Evolutionary conservation across 2,888 invertebrate genomes (phyloP).

Genomic region (Xestia xanthographa): DNA sequence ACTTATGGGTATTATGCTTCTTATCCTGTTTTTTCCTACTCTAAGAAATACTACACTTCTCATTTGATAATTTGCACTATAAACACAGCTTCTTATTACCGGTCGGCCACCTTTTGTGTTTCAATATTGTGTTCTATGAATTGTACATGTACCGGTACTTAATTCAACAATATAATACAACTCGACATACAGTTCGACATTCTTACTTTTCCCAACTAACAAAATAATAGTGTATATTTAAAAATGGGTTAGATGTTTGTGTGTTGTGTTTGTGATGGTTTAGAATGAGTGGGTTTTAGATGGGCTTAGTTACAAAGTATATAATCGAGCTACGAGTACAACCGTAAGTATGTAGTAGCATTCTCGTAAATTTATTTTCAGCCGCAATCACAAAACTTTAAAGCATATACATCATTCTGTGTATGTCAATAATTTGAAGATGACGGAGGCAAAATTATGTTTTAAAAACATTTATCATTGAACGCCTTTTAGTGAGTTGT

Average conservation of each 20-base stretch:
- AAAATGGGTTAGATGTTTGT: no score
- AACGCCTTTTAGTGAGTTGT: background rate
- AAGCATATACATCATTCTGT: background rate
- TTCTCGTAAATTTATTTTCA: background rate
- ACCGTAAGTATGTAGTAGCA: background rate
- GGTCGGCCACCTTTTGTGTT: background rate
- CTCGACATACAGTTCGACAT: background rate
- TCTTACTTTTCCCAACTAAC: background rate
- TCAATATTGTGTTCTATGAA: slow-evolving; percentile 7
- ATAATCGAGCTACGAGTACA: background rate
- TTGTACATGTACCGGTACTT: background rate
- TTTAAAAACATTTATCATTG: background rate
- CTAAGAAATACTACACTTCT: slow-evolving; percentile 10
- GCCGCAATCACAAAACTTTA: background rate
- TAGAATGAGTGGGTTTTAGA: no score
- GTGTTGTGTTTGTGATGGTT: no score
- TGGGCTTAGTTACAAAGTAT: background rate
- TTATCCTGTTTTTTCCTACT: background rate
- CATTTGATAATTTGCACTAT: slow-evolving; percentile 28
- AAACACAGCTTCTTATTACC: slow-evolving; percentile 10
- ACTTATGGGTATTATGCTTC: background rate
- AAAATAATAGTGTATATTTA: background rate
- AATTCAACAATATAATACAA: background rate
- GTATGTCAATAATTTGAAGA: background rate
- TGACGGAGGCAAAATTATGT: background rate